Evolutionary conservation across 2,113 vertebrate species (phyloP).

Genomic region (Cynopterus brachyotis): DNA sequence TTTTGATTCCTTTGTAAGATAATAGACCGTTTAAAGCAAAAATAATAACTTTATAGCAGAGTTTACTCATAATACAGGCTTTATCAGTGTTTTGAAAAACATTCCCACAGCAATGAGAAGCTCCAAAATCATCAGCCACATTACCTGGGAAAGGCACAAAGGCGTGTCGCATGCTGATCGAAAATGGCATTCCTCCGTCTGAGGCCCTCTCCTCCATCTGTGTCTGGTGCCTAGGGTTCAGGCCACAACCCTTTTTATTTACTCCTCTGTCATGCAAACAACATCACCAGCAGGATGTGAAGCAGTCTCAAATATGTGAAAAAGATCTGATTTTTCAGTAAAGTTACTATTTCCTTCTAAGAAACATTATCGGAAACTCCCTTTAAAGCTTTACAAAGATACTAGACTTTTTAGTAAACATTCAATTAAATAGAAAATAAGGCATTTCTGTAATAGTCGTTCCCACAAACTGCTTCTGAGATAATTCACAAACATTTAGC

Average conservation of each 20-base stretch:
- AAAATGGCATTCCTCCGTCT: slow-evolving; percentile 87
- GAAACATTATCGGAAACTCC: background rate
- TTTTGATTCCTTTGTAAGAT: background rate
- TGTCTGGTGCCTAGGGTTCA: background rate
- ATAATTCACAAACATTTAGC: background rate
- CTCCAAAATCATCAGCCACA: background rate
- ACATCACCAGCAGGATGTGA: background rate
- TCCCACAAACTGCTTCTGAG: slow-evolving; percentile 6
- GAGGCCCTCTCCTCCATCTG: slow-evolving; percentile 62
- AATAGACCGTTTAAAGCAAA: background rate
- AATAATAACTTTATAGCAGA: background rate
- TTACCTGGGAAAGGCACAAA: slow-evolving; percentile 96
- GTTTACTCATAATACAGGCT: background rate
- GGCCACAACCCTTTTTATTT: slow-evolving; percentile 49
- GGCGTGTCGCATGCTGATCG: slow-evolving; percentile 96
- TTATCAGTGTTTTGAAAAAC: slow-evolving; percentile 11
- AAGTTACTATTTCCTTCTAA: slow-evolving; percentile 13
- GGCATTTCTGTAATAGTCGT: background rate
- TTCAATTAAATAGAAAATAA: slow-evolving; percentile 23
- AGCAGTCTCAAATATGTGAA: slow-evolving; percentile 13
- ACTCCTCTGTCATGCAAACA: slow-evolving; percentile 74
- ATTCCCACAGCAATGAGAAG: background rate
- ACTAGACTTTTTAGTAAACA: slow-evolving; percentile 26
- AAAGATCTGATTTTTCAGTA: background rate
- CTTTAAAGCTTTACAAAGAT: background rate